These are phyloP conservation scores for Osmoderma eremita DNA, from an alignment of 2,888 invertebrate genomes.

Conservation along the genomic window DNA sequence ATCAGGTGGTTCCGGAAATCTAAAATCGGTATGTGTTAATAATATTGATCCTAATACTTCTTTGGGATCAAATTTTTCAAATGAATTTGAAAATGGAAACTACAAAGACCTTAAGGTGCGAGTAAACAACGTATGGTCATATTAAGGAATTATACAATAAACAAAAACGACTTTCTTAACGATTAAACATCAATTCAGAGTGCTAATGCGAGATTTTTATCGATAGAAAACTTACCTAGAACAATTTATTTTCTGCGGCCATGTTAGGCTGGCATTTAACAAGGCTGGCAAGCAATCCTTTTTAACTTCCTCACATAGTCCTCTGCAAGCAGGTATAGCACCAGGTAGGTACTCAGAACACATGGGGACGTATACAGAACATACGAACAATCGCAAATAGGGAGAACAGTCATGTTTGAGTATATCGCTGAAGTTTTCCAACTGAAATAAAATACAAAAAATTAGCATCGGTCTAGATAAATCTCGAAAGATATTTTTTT, in stretches of 20 bases:
- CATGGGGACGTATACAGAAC: conserved; percentile 90
- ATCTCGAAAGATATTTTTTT: no score
- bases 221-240: conserved; percentile 58
- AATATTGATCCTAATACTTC: not conserved
- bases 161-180: not conserved
- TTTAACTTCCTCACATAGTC: conserved; percentile 82
- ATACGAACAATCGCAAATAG: conserved; percentile 86
- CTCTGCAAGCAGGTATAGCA: conserved; percentile 86
- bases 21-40: conserved; percentile 47
- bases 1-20: conserved; percentile 79
- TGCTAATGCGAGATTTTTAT: not conserved
- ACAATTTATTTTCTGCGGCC: conserved; percentile 82
- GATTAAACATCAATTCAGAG: not conserved
- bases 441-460: conserved; percentile 68
- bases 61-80: not conserved
- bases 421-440: conserved; percentile 75
- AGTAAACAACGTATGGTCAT: no score
- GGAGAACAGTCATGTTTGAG: conserved; percentile 83
- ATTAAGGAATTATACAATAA: no score
- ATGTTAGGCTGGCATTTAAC: conserved; percentile 69
- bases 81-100: no score
- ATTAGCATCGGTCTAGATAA: no score
- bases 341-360: conserved; percentile 88
- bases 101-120: no score
- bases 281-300: conserved; percentile 78